Base-by-base conservation (phyloP, 2,797 vertebrate species). In the Petrocephalus sullivani region DNA sequence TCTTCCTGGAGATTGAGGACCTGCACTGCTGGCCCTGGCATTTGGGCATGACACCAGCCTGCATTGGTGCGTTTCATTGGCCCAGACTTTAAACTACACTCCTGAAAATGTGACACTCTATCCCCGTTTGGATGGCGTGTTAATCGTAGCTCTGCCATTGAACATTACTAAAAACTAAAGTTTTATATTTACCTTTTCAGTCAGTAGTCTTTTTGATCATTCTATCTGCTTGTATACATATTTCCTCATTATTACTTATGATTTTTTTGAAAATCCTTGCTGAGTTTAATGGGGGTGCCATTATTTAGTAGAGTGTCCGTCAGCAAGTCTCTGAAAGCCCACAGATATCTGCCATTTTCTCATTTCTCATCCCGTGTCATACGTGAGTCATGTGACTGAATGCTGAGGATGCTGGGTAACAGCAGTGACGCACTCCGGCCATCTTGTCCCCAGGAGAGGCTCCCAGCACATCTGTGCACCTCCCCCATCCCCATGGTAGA, bases 401-500 rank as follows among this genome's bases (percentile, higher is more conserved):
- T 37, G 64, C 28, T 46, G 6, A 78, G 8, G 71, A 49, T 81
- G 37, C 49, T 81, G 19, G 75, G 7, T 81, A 64, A 21, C 21
- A 78, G 19, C 0, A 6, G 41, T 81, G 67, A 37, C 28, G 37
- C 16, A 33, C 75, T 84, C n/a, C 12, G 10, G 51, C 21, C 82
- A 2, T 33, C 51, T 84, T 51, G 8, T 57, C 5, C 0, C 9
- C 91, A 96, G 94, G 93, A 90, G 7, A 91, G 90, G 3, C 92
- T 98, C 67, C 96, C 97, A 1, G 93, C 94, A 10, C 71, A 94
- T 90, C 94, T 98, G 49, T 97, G 96, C 92, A 97, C 97, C 0
- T 98, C 97, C 1, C 97, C 97, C 6, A 96, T 98, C 91, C 94
- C 94, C 5, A 92, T 28, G 0, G 94, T 97, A 3, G 28, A 1